Evolutionary conservation across 2,113 vertebrate species (phyloP).

Genomic region (Enhydra lutris): DNA sequence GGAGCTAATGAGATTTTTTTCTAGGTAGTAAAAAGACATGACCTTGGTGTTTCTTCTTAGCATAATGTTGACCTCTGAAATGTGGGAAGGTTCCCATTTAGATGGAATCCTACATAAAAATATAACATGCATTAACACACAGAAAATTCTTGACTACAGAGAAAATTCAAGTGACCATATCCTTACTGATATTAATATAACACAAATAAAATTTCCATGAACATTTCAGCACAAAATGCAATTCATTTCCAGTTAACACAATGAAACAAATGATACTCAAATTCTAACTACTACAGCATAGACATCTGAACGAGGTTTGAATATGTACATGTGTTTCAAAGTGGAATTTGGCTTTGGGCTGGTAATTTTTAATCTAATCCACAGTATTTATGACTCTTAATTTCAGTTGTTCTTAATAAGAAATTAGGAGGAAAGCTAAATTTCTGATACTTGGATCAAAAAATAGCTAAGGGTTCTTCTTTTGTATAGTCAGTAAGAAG

Average conservation of each 20-base stretch:
- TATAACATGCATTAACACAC: not conserved
- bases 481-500: not conserved
- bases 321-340: not conserved
- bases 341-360: not conserved
- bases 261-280: not conserved
- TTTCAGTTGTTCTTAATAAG: slow-evolving; percentile 22
- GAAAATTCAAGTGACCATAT: not conserved
- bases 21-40: not conserved
- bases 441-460: not conserved
- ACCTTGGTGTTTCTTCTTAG: not conserved
- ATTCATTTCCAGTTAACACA: slow-evolving; percentile 4
- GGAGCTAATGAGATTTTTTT: not conserved
- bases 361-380: slow-evolving; percentile 17
- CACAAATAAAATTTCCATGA: slow-evolving; percentile 38
- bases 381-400: not conserved
- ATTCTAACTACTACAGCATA: not conserved
- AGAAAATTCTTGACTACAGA: slow-evolving; percentile 50
- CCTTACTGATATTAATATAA: not conserved
- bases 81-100: not conserved
- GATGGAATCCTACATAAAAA: slow-evolving; percentile 31
- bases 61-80: not conserved
- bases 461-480: not conserved
- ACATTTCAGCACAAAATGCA: not conserved
- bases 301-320: not conserved
- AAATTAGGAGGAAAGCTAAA: slow-evolving; percentile 32